Evolutionary conservation across 2,113 vertebrate genomes (phyloP).

Genomic region (Eretmochelys imbricata): DNA sequence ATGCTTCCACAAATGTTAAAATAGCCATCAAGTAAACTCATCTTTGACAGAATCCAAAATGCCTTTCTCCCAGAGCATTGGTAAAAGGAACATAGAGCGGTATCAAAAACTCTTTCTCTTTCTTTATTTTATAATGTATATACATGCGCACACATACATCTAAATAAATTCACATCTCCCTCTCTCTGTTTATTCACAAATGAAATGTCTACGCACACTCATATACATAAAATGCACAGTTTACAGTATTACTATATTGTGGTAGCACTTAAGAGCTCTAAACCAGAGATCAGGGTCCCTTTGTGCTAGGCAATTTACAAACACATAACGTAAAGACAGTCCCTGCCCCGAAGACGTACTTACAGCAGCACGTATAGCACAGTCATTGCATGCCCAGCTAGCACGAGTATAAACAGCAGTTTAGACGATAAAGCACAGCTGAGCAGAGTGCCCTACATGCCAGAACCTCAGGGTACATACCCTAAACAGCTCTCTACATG

Average conservation of each 20-base stretch:
- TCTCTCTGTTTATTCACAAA: neutral
- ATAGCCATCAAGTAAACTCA: constrained; percentile 25
- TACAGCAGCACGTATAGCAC: neutral
- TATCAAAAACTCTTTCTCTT: neutral
- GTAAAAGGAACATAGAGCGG: neutral
- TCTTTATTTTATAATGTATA: neutral
- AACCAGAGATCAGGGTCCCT: neutral
- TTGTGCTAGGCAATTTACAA: neutral
- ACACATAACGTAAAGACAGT: fast-evolving
- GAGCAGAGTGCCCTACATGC: neutral
- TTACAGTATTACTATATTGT: neutral
- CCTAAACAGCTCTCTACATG: neutral
- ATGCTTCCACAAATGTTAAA: neutral
- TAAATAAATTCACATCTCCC: neutral
- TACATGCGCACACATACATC: neutral
- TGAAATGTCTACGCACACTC: neutral
- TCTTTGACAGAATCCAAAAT: neutral
- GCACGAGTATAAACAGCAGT: neutral
- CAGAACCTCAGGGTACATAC: neutral
- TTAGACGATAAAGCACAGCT: neutral
- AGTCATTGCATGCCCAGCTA: no score
- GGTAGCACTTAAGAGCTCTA: neutral
- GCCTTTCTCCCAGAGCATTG: neutral
- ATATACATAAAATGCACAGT: neutral
- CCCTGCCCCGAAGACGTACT: no score